These are phyloP conservation scores for Aspidoscelis tigris DNA, from an alignment of 2,113 vertebrate genomes.

Conservation along the genomic window DNA sequence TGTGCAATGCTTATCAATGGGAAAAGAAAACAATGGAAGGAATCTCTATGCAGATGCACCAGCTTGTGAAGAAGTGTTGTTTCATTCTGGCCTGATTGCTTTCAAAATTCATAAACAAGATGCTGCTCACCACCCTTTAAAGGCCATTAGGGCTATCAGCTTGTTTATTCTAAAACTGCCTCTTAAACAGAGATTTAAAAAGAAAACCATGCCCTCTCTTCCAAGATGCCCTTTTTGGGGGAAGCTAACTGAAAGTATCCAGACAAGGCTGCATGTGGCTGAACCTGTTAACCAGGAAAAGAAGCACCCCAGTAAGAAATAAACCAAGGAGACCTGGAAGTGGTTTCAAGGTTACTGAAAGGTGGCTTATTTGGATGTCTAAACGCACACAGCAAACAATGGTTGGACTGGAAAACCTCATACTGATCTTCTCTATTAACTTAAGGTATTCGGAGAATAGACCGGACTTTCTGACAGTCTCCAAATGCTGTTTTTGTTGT, in stretches of 20 bases:
- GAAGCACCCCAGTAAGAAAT: constrained; percentile 28
- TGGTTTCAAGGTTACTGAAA: constrained; percentile 10
- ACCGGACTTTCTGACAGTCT: neutral
- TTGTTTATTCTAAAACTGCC: neutral
- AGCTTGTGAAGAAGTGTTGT: neutral
- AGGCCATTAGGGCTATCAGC: neutral
- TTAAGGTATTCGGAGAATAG: neutral
- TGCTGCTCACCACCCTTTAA: no score
- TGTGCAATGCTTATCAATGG: neutral
- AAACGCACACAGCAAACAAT: constrained; percentile 35
- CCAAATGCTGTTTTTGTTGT: no score
- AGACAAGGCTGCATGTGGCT: neutral
- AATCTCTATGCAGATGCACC: neutral
- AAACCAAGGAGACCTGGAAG: constrained; percentile 5
- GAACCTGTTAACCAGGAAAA: neutral
- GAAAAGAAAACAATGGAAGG: neutral
- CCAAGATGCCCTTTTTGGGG: neutral
- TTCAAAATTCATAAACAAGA: neutral
- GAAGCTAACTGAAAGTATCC: neutral
- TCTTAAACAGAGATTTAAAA: neutral
- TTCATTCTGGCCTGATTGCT: neutral
- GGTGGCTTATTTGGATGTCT: constrained; percentile 14
- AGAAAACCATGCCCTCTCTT: neutral
- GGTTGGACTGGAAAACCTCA: neutral
- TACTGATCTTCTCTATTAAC: neutral